Percentiles rank a stretch among this genome's conserved stretches.
These are phyloP conservation scores for Cynoglossus semilaevis DNA, from an alignment of 2,113 vertebrate species.

Conservation along the genomic window DNA sequence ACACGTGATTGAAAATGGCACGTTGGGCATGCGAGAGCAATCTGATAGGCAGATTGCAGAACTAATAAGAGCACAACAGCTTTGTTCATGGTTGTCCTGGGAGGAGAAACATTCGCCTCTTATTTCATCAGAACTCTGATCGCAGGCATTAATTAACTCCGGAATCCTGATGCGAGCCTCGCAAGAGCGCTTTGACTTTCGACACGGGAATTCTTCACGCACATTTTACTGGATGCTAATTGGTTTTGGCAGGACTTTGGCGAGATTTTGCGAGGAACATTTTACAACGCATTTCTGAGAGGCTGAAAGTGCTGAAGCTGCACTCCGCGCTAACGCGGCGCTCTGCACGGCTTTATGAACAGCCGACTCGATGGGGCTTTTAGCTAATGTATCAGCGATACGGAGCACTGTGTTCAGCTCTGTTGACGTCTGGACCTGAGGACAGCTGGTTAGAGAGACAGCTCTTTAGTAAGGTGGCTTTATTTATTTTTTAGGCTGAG, in stretches of 20 bases:
- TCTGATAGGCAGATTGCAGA: constrained; percentile 56
- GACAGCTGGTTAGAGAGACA: neutral
- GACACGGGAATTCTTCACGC: constrained; percentile 56
- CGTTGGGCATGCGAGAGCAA: constrained; percentile 30
- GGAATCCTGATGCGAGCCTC: constrained; percentile 47
- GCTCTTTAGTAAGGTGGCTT: constrained; percentile 1
- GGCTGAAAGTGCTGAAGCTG: constrained; percentile 30
- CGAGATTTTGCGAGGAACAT: constrained; percentile 63
- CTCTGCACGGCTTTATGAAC: constrained; percentile 20
- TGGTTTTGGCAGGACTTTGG: constrained; percentile 73
- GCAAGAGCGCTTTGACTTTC: constrained; percentile 49
- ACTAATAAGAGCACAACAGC: constrained; percentile 50
- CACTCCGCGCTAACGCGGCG: neutral
- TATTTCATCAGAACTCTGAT: constrained; percentile 59
- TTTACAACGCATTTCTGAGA: constrained; percentile 62
- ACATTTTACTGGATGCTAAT: constrained; percentile 70
- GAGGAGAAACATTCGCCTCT: constrained; percentile 53
- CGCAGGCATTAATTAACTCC: constrained; percentile 68
- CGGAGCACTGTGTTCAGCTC: neutral
- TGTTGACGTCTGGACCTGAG: neutral
- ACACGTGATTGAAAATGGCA: constrained; percentile 19
- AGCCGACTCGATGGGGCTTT: constrained; percentile 10
- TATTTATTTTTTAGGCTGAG: constrained; percentile 7
- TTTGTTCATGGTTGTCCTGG: constrained; percentile 59
- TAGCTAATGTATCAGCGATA: constrained; percentile 13